phyloP scores from a whole-genome alignment of 2,113 vertebrate genomes.

The Prinia subflava region DNA sequence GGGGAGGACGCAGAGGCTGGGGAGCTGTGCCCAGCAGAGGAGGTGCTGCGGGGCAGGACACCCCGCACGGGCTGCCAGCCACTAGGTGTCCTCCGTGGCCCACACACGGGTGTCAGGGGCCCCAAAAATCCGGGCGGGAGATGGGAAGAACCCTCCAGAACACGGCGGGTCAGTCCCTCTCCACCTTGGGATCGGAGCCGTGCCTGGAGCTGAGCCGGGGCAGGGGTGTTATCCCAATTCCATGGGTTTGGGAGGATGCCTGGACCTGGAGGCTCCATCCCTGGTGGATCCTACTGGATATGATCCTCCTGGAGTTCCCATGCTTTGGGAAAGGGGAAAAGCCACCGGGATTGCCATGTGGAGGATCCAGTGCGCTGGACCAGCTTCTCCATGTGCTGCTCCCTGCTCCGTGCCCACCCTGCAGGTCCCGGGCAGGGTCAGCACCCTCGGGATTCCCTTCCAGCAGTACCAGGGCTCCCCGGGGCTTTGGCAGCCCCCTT shows the following conservation, averaged over 20 bases:
- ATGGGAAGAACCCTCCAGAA: background rate
- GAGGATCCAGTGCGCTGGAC: background rate
- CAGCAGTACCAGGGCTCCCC: background rate
- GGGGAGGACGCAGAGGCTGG: background rate
- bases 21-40: background rate
- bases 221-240: background rate
- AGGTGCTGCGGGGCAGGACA: background rate
- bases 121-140: background rate
- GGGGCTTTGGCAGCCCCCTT: too few species aligned
- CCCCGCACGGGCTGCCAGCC: background rate
- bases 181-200: rapidly evolving
- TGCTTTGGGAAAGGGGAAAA: background rate
- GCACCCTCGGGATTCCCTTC: background rate
- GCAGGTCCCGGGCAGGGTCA: background rate
- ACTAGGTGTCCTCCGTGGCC: conserved; percentile 47
- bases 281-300: rapidly evolving
- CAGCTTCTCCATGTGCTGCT: background rate
- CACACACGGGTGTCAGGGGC: background rate
- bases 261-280: background rate
- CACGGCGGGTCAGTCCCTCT: rapidly evolving
- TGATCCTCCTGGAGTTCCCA: background rate
- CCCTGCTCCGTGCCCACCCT: background rate
- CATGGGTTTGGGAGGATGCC: rapidly evolving
- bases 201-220: background rate
- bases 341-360: rapidly evolving